These are phyloP conservation scores for Pithys albifrons DNA, from an alignment of 2,113 vertebrate genomes.

Conservation along the genomic window DNA sequence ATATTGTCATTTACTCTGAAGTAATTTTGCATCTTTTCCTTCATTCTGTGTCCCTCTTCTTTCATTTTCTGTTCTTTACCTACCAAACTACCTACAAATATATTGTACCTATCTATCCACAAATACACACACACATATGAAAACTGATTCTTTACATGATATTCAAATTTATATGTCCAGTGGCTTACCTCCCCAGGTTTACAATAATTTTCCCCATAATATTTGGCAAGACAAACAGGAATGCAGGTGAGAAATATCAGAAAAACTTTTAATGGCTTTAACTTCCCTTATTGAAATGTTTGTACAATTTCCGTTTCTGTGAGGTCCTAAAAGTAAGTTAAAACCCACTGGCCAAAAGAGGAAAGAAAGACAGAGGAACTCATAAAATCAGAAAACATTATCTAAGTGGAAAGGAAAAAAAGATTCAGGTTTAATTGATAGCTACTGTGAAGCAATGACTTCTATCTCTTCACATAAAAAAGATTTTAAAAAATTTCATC, in stretches of 20 bases:
- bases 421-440: slow-evolving; percentile 6
- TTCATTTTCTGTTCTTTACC: slow-evolving; percentile 18
- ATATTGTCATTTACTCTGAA: slow-evolving; percentile 34
- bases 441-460: not conserved
- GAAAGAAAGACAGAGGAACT: not conserved
- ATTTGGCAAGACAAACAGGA: not conserved
- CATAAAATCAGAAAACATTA: not conserved
- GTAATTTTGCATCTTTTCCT: slow-evolving; percentile 17
- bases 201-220: not conserved
- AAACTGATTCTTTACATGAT: not conserved
- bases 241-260: not conserved
- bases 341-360: not conserved
- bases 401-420: not conserved
- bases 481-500: not conserved
- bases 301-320: not conserved
- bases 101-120: not conserved
- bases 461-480: not conserved
- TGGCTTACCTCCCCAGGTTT: not conserved
- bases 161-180: not conserved
- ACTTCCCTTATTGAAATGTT: not conserved
- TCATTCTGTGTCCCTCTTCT: not conserved
- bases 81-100: not conserved
- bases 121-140: not conserved
- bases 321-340: not conserved
- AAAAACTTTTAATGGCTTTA: not conserved